Evolutionary conservation across 2,113 vertebrate genomes (phyloP), one percentile per base, ranked within the genome.

Genomic region (Indicator maculatus): DNA sequence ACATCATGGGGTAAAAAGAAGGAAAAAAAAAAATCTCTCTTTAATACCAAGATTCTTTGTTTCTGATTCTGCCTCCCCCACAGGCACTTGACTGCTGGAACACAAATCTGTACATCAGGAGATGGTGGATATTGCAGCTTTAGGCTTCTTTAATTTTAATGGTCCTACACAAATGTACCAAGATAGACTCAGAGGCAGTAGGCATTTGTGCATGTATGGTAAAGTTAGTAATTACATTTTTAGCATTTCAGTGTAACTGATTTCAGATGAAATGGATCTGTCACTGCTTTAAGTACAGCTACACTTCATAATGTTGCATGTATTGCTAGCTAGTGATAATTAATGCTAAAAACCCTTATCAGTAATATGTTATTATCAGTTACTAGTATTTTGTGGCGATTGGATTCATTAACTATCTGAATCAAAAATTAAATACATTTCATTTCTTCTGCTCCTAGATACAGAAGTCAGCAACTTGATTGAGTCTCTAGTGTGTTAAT

Each of bases 401-500:
- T 44, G 12, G 72, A 72, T 73, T 93, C 31, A 52, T 93, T 93
- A 89, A 66, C 27, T 28, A 10, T 83, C 44, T 53, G 2, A 85
- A 82, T 69, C 63, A 82, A 71, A 71, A 93, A 72, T 72, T 12
- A 90, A 93, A 50, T 79, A 12, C 74, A 41, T 13, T 11, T 84
- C 16, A 73, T 77, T 71, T 33, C 81, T 86, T 85, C 72, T 83
- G 27, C 70, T 83, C 47, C 45, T 67, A 91, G 81, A 88, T 64
- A 77, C 18, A 73, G 45, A 93, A 90, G 50, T 58, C 78, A 88
- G 26, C 53, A 87, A 39, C 52, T 39, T 56, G 38, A 5, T 89
- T 72, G 31, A 93, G 45, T 53, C 70, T 85, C 56, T 92, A 63
- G 16, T 86, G 27, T 77, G 73, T 93, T 91, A 93, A 23, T 60